Evolutionary conservation across 2,888 invertebrate genomes (phyloP).

Genomic region (Rugalucina vietnamica): DNA sequence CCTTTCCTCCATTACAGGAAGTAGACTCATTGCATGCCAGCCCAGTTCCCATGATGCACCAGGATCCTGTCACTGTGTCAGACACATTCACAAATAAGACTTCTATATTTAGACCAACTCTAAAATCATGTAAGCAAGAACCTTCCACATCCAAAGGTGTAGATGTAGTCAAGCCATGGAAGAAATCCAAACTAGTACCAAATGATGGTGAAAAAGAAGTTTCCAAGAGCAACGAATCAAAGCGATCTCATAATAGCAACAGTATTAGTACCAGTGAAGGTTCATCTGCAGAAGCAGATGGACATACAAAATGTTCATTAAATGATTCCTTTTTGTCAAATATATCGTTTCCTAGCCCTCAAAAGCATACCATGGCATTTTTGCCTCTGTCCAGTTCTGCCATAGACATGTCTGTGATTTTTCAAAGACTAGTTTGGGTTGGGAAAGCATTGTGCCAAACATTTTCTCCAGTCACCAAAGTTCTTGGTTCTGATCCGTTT

Average conservation of each 20-base stretch:
- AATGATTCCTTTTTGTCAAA: conserved; percentile 48
- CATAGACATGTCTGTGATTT: conserved; percentile 72
- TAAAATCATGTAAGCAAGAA: not conserved
- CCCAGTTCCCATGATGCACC: conserved; percentile 10
- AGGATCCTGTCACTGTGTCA: conserved; percentile 28
- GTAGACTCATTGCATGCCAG: conserved; percentile 31
- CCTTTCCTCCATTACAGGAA: conserved; percentile 64
- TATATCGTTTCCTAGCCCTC: conserved; percentile 43
- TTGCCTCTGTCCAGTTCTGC: conserved; percentile 74
- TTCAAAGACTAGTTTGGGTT: conserved; percentile 73
- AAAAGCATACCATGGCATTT: conserved; percentile 27
- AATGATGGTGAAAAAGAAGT: not conserved
- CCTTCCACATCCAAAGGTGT: not conserved
- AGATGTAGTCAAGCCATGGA: not conserved
- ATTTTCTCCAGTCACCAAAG: conserved; percentile 42
- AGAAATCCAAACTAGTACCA: not conserved
- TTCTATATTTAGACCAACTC: conserved; percentile 23
- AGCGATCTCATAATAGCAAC: not conserved
- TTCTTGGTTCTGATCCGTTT: not conserved
- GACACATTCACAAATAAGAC: conserved; percentile 17
- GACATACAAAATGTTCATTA: conserved; percentile 37
- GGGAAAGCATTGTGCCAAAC: conserved; percentile 66
- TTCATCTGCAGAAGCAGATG: not conserved
- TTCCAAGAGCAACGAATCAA: not conserved
- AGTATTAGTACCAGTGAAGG: not conserved